Evolutionary conservation across 2,888 invertebrate species (phyloP), one percentile per base, ranked within the genome.

Genomic region (Sarcophaga subvicina): DNA sequence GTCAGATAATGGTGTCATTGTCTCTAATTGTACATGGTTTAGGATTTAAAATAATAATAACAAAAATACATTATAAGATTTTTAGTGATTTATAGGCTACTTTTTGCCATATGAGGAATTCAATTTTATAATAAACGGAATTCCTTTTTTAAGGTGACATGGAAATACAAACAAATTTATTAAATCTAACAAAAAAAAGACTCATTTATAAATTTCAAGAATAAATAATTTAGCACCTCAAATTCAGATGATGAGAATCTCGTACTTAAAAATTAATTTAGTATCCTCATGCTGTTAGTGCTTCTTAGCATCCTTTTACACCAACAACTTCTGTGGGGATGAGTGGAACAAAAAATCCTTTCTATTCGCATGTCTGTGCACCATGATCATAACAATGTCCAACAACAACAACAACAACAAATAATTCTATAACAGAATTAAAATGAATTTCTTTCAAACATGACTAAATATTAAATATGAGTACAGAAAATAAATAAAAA

Each of bases 241-340:
- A 73, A 22, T 83, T 73, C 22, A n/a, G 69, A 80, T 80, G 73
- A 83, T 83, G 73, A 83, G 81, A 87, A 86, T 89, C 89, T 88
- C 89, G 89, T 89, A 90, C 91, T 91, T 90, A 90, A 91, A 91
- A 91, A 91, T 92, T 92, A 92, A 92, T 92, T 92, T 92, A 89
- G 91, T 91, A 91, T 92, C 89, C 91, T 90, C 88, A 89, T 89
- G 88, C 90, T 80, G 37, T 59, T 80, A 45, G 69, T 89, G 89
- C 69, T 63, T 78, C 22, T 12, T 59, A 84, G 81, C 81, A 91
- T 92, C 90, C 91, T 90, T 90, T 90, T 88, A 37, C 66, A 67
- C 49, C 60, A 76, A 80, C n/a, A 17, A 60, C 54, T 10, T 17
- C 54, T 64, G n/a, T 54, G 80, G 60, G 60, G 27, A 54, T 49